Base-by-base conservation (phyloP, 2,113 vertebrate genomes). In the Eidolon helvum region DNA sequence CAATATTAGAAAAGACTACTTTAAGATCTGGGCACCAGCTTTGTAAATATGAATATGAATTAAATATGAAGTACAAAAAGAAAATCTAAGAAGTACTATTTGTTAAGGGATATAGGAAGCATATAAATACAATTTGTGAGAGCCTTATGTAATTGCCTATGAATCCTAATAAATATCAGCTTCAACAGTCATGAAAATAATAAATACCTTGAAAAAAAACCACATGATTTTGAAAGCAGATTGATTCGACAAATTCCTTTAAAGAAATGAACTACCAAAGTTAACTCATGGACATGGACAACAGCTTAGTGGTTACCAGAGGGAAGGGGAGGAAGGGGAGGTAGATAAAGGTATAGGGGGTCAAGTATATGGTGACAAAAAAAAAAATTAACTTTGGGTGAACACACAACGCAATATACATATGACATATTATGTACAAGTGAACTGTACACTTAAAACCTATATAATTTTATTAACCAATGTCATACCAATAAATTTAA, bases 81-180 rank as follows among this genome's bases (percentile, higher is more conserved):
- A 96, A 94, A 87, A 19, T 88, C 45, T 92, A 85, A 55, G 68
- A 87, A 85, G 38, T 16, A 50, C 16, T 77, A 14, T 96, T 94
- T 90, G 86, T 57, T 50, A 96, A 97, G 30, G 12, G 48, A 90
- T 90, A 79, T 7, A 85, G 30, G 26, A 96, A 87, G 14, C 14
- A 79, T 66, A 50, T 50, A 53, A 22, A 92, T 38, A 11, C 9
- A 93, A 72, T 57, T 91, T 43, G 35, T 19, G 38, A 84, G 48
- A 84, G 33, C 1, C 11, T 97, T 84, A 88, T 88, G 74, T 84
- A 95, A 68, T 45, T 61, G 48, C 2, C 38, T 80, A 66, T 77
- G 78, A 95, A 96, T 96, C 92, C 63, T 92, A 95, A 96, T 96
- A 94, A 91, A 69, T 71, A 94, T 59, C 61, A 95, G 45, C 91